A percentile compares a stretch with the other conserved stretches of the same genome.
These are phyloP conservation scores for Leucoraja ocellata DNA, from an alignment of 2,797 vertebrate species.

Conservation along the genomic window DNA sequence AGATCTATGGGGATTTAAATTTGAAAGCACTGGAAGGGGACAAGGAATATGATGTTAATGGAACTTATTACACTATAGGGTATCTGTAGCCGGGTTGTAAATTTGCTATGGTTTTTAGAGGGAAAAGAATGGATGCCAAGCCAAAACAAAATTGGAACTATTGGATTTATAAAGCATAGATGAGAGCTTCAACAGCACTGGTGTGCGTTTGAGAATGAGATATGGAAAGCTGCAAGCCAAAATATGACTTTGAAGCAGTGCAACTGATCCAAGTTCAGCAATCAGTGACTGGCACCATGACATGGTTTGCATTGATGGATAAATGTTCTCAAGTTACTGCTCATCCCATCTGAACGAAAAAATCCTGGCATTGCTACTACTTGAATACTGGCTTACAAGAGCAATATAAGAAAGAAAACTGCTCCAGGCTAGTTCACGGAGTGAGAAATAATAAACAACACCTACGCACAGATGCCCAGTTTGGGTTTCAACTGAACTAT, in stretches of 20 bases:
- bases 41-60: no score
- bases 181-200: not conserved
- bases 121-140: not conserved
- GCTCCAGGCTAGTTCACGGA: no score
- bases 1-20: no score
- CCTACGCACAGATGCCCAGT: no score
- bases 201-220: not conserved
- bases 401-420: not conserved
- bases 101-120: no score
- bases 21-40: no score
- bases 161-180: not conserved
- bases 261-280: not conserved
- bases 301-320: not conserved
- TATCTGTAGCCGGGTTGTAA: no score
- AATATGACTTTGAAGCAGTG: not conserved
- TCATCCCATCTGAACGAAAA: not conserved
- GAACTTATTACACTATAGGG: no score
- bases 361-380: not conserved
- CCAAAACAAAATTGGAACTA: not conserved
- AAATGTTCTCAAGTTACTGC: not conserved
- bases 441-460: no score
- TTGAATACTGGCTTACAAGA: not conserved
- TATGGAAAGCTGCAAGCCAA: no score
- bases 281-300: not conserved
- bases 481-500: no score